These are phyloP conservation scores for Garra rufa DNA, from an alignment of 2,113 vertebrate species.

Conservation along the genomic window DNA sequence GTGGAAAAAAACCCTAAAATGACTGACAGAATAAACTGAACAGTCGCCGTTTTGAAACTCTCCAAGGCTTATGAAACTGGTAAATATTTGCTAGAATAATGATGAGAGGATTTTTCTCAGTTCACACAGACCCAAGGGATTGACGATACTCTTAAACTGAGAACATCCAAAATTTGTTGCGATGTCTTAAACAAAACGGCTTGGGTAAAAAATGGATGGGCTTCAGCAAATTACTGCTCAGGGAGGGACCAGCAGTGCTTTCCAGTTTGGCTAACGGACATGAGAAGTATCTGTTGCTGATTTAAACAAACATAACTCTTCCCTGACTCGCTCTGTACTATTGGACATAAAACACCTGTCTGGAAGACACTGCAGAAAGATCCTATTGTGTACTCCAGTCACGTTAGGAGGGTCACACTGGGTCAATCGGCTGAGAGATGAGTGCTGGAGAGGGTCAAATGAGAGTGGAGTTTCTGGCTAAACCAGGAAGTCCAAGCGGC, in stretches of 20 bases:
- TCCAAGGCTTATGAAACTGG: slow-evolving; percentile 14
- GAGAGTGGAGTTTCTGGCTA: neutral
- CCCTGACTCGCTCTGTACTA: neutral
- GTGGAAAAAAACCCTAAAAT: neutral
- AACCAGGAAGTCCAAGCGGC: neutral
- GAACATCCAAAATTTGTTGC: neutral
- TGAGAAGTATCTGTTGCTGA: slow-evolving; percentile 1
- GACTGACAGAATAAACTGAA: neutral
- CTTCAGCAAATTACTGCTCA: neutral
- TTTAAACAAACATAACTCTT: slow-evolving; percentile 28
- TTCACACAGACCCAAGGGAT: neutral
- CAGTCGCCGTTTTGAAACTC: neutral
- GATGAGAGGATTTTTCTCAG: slow-evolving; percentile 12
- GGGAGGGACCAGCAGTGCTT: neutral
- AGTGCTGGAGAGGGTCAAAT: slow-evolving; percentile 18
- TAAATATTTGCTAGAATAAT: slow-evolving; percentile 11
- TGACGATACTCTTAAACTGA: neutral
- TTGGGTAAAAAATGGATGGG: neutral
- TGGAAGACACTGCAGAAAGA: neutral
- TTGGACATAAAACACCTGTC: neutral
- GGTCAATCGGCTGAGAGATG: slow-evolving; percentile 18
- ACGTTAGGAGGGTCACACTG: neutral
- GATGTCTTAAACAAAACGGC: neutral
- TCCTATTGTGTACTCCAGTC: neutral
- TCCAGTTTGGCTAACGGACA: slow-evolving; percentile 18